Conservation (phyloP, 2,113 vertebrate species). For the Macrotis lagotis region DNA sequence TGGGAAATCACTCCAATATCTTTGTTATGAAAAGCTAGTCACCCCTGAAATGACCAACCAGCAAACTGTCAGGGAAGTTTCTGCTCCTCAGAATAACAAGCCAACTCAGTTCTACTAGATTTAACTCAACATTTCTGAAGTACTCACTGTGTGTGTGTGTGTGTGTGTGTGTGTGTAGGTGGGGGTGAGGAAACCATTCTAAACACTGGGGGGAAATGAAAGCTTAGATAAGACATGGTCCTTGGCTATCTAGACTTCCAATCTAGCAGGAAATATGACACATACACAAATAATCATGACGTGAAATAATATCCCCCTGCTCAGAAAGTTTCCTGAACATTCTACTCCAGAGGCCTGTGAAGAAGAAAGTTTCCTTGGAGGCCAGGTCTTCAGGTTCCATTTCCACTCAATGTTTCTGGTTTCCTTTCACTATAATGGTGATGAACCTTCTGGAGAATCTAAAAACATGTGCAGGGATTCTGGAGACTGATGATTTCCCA, state of each 20-base stretch:
- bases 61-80: background rate
- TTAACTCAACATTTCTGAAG: background rate
- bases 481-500: background rate
- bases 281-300: background rate
- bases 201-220: too few species aligned
- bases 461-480: background rate
- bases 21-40: background rate
- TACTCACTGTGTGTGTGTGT: background rate
- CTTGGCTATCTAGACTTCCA: background rate
- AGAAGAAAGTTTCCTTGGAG: background rate
- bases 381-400: slow-evolving; percentile 71
- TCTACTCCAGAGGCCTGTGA: background rate
- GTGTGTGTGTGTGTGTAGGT: too few species aligned
- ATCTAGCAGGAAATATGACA: background rate
- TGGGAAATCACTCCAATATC: background rate
- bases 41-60: background rate
- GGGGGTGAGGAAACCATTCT: too few species aligned
- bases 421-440: slow-evolving; percentile 80
- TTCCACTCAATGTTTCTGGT: slow-evolving; percentile 76
- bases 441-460: slow-evolving; percentile 40
- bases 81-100: background rate
- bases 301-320: background rate
- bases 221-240: background rate
- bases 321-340: background rate
- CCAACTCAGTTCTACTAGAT: background rate